Evolutionary conservation across 2,888 invertebrate genomes (phyloP).

Genomic region (Aphrophora alni): DNA sequence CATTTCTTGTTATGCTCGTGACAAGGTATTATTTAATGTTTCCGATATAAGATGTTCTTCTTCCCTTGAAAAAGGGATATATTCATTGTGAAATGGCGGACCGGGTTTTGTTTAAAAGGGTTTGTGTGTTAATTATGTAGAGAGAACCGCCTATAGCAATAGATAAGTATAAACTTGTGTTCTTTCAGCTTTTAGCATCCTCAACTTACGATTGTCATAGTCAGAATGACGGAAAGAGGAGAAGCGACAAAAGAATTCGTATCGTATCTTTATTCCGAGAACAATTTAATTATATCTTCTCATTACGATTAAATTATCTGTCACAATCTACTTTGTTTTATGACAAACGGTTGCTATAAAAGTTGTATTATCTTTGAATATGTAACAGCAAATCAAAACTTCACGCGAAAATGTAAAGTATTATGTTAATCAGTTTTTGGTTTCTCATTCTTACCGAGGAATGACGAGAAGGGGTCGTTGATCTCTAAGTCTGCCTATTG

Average conservation of each 20-base stretch:
- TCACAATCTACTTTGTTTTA: background rate
- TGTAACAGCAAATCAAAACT: background rate
- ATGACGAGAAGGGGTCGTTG: too few relatives aligned
- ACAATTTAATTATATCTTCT: background rate
- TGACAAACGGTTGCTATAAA: background rate
- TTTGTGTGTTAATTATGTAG: conserved; percentile 32
- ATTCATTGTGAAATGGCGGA: background rate
- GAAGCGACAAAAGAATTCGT: background rate
- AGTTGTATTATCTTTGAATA: conserved; percentile 3
- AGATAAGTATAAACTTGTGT: conserved; percentile 36
- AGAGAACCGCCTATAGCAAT: conserved; percentile 25
- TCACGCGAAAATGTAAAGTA: background rate
- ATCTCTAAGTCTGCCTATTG: too few relatives aligned
- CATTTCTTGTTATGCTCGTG: conserved; percentile 9
- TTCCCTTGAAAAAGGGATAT: conserved; percentile 23
- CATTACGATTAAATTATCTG: background rate
- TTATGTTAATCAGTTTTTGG: background rate
- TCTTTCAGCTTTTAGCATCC: conserved; percentile 2
- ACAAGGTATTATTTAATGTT: conserved; percentile 35
- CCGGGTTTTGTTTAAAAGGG: conserved; percentile 32
- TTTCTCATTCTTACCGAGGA: background rate
- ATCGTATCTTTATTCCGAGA: background rate
- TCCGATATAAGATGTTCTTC: conserved; percentile 32
- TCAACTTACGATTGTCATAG: background rate
- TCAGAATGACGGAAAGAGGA: background rate